Conservation (phyloP, 2,888 invertebrate genomes). For the Neelides folsomi region DNA sequence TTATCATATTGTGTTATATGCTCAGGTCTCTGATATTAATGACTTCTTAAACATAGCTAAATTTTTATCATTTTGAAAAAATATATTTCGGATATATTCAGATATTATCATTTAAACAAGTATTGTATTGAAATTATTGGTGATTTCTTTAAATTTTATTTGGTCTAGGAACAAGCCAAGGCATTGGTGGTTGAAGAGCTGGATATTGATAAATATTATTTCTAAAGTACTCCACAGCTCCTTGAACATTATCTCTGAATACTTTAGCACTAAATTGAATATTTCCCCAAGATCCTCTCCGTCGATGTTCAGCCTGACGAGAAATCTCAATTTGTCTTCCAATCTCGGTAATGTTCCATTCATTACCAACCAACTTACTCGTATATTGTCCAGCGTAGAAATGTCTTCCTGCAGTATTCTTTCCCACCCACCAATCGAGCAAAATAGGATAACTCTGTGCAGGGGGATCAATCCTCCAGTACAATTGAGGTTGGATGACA, state of each 20-base stretch:
- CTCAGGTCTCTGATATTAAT: no score
- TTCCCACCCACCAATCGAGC: conserved; percentile 23
- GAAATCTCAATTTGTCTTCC: conserved; percentile 18
- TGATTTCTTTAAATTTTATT: neutral
- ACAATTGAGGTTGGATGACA: conserved; percentile 22
- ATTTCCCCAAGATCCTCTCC: conserved; percentile 23
- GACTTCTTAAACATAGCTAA: no score
- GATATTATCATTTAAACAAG: no score
- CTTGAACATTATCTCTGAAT: conserved; percentile 9
- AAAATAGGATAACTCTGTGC: conserved; percentile 24
- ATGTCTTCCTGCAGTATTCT: conserved; percentile 16
- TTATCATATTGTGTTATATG: no score
- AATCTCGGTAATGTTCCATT: conserved; percentile 20
- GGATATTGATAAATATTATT: conserved; percentile 12
- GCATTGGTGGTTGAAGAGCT: conserved; percentile 16
- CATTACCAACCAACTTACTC: conserved; percentile 11
- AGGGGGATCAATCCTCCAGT: conserved; percentile 26
- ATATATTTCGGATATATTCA: no score
- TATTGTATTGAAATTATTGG: neutral
- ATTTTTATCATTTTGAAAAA: no score
- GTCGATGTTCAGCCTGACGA: conserved; percentile 5
- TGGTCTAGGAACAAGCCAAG: conserved; percentile 18
- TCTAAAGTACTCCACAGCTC: conserved; percentile 11
- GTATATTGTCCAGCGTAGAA: conserved; percentile 22
- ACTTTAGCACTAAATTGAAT: conserved; percentile 25